A percentile compares a stretch with the other conserved stretches of the same genome.
Evolutionary conservation across 1,140 invertebrate genomes (phyloP).

Genomic region (Ostrea denselamellosa): DNA sequence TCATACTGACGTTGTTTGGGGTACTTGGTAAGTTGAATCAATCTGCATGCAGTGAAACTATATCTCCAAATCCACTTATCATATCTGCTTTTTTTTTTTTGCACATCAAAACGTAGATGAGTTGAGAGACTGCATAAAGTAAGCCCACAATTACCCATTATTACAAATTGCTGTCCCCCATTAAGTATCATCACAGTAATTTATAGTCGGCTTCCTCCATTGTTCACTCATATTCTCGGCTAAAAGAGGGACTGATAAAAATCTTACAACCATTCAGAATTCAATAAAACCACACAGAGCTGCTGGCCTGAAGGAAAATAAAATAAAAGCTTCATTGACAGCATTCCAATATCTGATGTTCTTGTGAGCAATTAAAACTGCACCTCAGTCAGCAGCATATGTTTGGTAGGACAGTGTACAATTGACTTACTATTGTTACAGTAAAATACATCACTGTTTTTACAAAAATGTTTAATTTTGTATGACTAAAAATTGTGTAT

Average conservation of each 20-base stretch:
- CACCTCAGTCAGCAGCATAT: not conserved
- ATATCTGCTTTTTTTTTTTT: not conserved
- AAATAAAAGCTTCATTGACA: slow-evolving; percentile 26
- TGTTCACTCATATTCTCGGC: not conserved
- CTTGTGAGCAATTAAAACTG: slow-evolving; percentile 12
- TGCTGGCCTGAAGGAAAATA: not conserved
- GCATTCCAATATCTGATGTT: slow-evolving; percentile 34
- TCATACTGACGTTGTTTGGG: no score
- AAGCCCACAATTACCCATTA: not conserved
- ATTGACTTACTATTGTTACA: no score
- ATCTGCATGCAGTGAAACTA: not conserved
- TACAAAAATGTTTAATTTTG: no score
- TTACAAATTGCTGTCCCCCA: slow-evolving; percentile 29
- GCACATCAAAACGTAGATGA: slow-evolving; percentile 2
- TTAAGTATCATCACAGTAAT: slow-evolving; percentile 31
- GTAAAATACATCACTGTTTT: no score
- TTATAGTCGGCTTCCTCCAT: not conserved
- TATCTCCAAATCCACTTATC: not conserved
- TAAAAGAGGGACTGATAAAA: slow-evolving; percentile 32
- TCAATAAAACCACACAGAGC: slow-evolving; percentile 8
- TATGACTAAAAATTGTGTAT: no score
- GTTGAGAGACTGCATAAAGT: not conserved
- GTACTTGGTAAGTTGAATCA: no score
- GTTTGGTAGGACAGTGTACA: no score
- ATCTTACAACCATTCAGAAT: slow-evolving; percentile 25